Evolutionary conservation across 2,797 vertebrate species (phyloP).

Genomic region (Hozukius guyotensis): DNA sequence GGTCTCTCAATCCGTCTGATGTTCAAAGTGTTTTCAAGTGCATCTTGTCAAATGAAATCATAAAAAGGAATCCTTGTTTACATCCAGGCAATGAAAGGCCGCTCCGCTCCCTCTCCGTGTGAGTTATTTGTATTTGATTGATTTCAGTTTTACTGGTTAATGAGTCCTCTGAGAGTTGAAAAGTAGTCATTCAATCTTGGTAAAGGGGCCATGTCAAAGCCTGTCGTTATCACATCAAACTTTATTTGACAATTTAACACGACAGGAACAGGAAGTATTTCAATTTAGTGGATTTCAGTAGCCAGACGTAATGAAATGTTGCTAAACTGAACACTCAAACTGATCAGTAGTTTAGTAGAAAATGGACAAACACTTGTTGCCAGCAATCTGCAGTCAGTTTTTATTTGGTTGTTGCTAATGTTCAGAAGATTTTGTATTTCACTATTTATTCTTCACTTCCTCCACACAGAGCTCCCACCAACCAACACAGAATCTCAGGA

Average conservation of each 20-base stretch:
- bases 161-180: background rate
- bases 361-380: background rate
- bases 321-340: background rate
- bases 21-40: background rate
- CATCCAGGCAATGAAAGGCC: background rate
- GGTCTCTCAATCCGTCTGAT: background rate
- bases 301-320: background rate
- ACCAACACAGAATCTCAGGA: too few species aligned
- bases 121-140: background rate
- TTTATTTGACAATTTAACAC: background rate
- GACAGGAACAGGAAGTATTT: background rate
- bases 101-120: background rate
- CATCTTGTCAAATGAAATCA: constrained; percentile 2
- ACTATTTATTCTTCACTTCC: too few species aligned
- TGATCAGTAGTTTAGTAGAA: background rate
- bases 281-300: background rate
- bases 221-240: background rate
- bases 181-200: background rate
- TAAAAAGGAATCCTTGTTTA: constrained; percentile 17
- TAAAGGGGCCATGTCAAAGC: background rate
- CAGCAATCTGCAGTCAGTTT: background rate
- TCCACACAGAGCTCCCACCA: too few species aligned
- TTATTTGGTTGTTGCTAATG: too few species aligned
- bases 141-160: background rate
- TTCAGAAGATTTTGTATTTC: too few species aligned